Conservation (phyloP, 1,140 invertebrate species). For the Drosophila nasuta region DNA sequence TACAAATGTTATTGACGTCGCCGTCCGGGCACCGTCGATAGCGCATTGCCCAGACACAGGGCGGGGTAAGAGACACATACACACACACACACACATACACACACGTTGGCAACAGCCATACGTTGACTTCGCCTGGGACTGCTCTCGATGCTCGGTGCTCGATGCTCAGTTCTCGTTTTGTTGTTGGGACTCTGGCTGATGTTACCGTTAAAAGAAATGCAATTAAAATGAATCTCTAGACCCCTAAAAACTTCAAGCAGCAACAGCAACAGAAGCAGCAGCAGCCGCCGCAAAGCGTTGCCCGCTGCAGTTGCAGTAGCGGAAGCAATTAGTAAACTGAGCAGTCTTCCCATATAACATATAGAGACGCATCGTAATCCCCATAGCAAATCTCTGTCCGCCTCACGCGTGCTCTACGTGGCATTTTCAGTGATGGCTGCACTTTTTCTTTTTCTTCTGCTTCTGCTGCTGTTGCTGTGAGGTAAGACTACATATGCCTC, state of each 20-base stretch:
- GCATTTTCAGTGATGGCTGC: conserved; percentile 48
- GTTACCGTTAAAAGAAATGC: conserved; percentile 83
- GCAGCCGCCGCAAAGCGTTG: conserved; percentile 30
- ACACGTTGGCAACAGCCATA: conserved; percentile 5
- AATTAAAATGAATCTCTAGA: conserved; percentile 80
- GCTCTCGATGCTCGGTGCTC: conserved; percentile 16
- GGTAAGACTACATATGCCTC: background rate
- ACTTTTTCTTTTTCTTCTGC: background rate
- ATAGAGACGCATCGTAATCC: conserved; percentile 37
- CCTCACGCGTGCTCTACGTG: conserved; percentile 76
- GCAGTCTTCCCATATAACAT: conserved; percentile 50
- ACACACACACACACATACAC: too few relatives aligned
- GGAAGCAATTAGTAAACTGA: conserved; percentile 83
- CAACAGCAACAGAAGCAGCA: conserved; percentile 17
- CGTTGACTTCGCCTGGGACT: conserved; percentile 34
- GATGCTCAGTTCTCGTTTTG: conserved; percentile 5
- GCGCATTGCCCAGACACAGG: conserved; percentile 41
- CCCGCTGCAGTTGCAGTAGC: conserved; percentile 53
- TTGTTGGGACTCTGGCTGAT: conserved; percentile 48
- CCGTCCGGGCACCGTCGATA: conserved; percentile 50
- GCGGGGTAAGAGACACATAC: conserved; percentile 22
- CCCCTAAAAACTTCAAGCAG: conserved; percentile 66
- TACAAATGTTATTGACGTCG: conserved; percentile 79
- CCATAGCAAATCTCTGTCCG: conserved; percentile 66
- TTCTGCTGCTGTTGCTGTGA: background rate